Base-by-base conservation (phyloP, 2,888 invertebrate species). In the Omphaloscelis lunosa region DNA sequence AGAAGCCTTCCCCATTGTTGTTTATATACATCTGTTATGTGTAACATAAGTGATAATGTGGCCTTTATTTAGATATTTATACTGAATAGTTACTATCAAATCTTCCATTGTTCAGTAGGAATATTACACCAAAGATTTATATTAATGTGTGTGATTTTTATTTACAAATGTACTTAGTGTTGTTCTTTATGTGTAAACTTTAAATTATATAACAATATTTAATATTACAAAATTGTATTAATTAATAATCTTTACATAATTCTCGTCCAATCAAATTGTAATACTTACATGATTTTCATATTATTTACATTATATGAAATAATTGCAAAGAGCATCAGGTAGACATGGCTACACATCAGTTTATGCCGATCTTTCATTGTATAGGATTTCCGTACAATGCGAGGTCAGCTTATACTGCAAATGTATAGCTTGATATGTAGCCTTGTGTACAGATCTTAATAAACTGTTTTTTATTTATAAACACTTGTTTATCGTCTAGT, bases 31-130 rank as follows among this genome's bases (percentile, higher is more conserved):
- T 86, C 87, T 79, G 80, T 76, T 87, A 77, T 84, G 79, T 82
- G 71, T 87, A 85, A 91, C 90, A 74, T 80, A 92, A 93, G 95
- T 95, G 95, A 95, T 95, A 95, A 90, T 90, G 95, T 95, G 95
- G 95, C 95, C 95, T 96, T 96, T 91, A 89, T 90, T 84, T 92
- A 93, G 87, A 90, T 89, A 85, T 89, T 85, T 91, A 90, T 90
- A 91, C 84, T 89, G 81, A 85, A 89, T 90, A 88, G 86, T 89
- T 87, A 89, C 90, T 91, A 91, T 86, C 80, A 82, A 90, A 90
- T 93, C 93, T 95, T 94, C 93, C 93, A 95, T 93, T 93, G 90
- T 94, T 89, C 90, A 88, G 90, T 93, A 93, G 92, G 86, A 79
- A 79, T 82, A 77, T 83, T 82, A 81, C 79, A 86, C 77, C 78